Evolutionary conservation across 2,888 invertebrate genomes (phyloP).

Genomic region (Chaitophorus viminalis): DNA sequence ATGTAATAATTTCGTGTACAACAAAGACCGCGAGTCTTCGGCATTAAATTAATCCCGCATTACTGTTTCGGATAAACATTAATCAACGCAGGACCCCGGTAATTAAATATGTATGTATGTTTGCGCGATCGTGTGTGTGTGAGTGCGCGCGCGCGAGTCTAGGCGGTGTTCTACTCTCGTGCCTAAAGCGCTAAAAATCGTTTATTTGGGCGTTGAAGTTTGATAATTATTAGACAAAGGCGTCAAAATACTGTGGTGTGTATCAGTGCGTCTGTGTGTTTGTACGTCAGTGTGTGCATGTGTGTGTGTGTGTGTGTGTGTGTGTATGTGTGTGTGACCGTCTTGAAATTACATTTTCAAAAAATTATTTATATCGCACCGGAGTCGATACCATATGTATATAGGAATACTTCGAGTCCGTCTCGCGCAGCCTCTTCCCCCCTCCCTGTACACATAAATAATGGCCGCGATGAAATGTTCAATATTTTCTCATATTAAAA

Average conservation of each 20-base stretch:
- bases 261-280: background rate
- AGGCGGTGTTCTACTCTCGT: background rate
- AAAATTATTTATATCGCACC: slow-evolving; percentile 21
- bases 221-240: slow-evolving; percentile 49
- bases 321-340: background rate
- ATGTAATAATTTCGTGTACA: background rate
- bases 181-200: slow-evolving; percentile 48
- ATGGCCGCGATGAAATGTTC: too few relatives aligned
- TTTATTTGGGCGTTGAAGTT: slow-evolving; percentile 38
- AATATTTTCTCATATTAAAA: too few relatives aligned
- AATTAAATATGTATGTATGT: slow-evolving; percentile 34
- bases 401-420: slow-evolving; percentile 1
- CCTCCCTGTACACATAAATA: too few relatives aligned
- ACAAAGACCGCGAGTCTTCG: slow-evolving; percentile 21
- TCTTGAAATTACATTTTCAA: slow-evolving; percentile 29
- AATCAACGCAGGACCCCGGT: slow-evolving; percentile 47
- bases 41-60: slow-evolving; percentile 37
- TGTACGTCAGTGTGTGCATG: background rate
- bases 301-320: background rate
- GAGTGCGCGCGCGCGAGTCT: background rate
- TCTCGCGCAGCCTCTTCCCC: background rate
- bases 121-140: background rate
- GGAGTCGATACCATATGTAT: background rate
- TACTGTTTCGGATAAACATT: slow-evolving; percentile 43
- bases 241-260: background rate